Base-by-base conservation (phyloP, 2,888 invertebrate species). In the Plebejus anna region DNA sequence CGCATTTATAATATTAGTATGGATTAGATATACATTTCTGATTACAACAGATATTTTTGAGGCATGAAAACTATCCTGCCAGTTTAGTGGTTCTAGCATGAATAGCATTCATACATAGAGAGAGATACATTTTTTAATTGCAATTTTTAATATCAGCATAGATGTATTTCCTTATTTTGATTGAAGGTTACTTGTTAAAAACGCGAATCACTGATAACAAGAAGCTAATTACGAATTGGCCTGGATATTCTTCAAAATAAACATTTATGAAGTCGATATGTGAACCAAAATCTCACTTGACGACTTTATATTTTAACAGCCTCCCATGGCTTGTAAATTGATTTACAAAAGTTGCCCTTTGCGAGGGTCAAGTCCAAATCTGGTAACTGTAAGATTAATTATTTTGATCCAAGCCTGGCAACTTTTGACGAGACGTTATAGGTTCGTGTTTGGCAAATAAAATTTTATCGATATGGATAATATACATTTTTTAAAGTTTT, bases 381-480 rank as follows among this genome's bases (percentile, higher is more conserved):
- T 86, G 86, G 88, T 88, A 89, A 89, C 84, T 83, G 82, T 83
- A 84, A 90, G 90, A 91, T 92, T 89, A 91, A 92, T 92, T 91
- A 89, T 91, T 91, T 89, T 87, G 88, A 89, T 91, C 87, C 86
- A 84, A 82, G 83, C 83, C 81, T 81, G 82, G 78, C 81, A 78
- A 78, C 84, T 66, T 84, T 82, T 84, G 84, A 85, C 83, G 82
- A 82, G 82, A 81, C 80, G 80, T 76, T 78, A 78, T 78, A 79
- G 80, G 78, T 78, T 38, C 75, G 80, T 59, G 36, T n/a, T 4
- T 11, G 9, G 28, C 66, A 28, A 66, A 66, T 66, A 32, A 61
- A 32, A 5, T 16, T 32, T 66, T 66, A 66, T 66, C 66, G 66
- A 66, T 66, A 66, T 66, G 6, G 13, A 66, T 13, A 61, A 4